Evolutionary conservation across 2,888 invertebrate genomes (phyloP), one percentile per base, ranked within the genome.

Genomic region (Onchidella celtica): DNA sequence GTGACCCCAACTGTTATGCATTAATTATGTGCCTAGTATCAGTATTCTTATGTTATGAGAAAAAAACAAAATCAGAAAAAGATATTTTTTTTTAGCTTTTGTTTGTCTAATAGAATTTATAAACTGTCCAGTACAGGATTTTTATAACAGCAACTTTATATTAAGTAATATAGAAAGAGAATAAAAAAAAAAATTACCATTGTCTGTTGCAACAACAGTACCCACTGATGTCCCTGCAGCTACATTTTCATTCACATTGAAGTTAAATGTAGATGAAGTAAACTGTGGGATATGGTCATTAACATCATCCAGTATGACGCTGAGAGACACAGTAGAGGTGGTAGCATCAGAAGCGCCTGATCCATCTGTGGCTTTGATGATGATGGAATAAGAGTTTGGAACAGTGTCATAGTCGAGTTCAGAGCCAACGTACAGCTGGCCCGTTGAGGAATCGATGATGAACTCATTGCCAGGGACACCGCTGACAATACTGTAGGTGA

Each of bases 351-450:
- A 40, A 0, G 55, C 21, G 9, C 83, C 84, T 4, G 84, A 83
- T 0, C 87, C 87, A 68, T 88, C 89, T 27, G 83, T 79, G 2
- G 88, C 89, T 65, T 85, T 72, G 9, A 89, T 81, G 3, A 79
- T 83, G 0, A 89, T 83, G 9, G 61, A 82, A 77, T 88, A 89
- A 6, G 77, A 40, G 57, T 80, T 80, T 2, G 86, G 84, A 14
- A 81, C 36, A 27, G 85, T 86, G 83, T 92, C 91, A 65, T 86
- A 89, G 83, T 92, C 90, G 14, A 92, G 86, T 24, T 21, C 78
- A 29, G 83, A 83, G 70, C 79, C 85, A 66, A 86, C 82, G 17
- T 82, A 86, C 32, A 87, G 74, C 72, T 84, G 86, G 17, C 87
- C 88, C 21, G 73, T 84, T 68, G 11, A 81, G 34, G 78, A 59